Base-by-base conservation (phyloP, 2,888 invertebrate species). In the Ectemnius lituratus region DNA sequence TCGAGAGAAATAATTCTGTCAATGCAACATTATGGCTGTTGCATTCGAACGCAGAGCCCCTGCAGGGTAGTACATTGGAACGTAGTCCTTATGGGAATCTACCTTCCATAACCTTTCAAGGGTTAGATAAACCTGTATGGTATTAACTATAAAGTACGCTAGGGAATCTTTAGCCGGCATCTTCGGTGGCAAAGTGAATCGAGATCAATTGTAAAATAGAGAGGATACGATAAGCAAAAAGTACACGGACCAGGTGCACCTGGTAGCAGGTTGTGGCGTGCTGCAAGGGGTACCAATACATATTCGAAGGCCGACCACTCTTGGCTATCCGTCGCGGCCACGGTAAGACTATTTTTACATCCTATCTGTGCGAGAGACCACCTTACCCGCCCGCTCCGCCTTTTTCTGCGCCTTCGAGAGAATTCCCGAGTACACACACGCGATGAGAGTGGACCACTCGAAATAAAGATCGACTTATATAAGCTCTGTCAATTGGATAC, bases 231-330 rank as follows among this genome's bases (percentile, higher is more conserved):
- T 4, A 37, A 37, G 37, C 6, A 37, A 11, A 37, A 11, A 37
- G 37, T 37, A 3, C 37, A 11, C 37, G 37, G 11, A 37, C 37
- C 37, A 37, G 61, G 18, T 57, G 8, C 16, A 58, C 14, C 13
- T 27, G 28, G 11, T n/a, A 61, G 47, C 49, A 70, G 16, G 62
- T 58, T 28, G 16, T 37, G 23, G 56, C 20, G 37, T 18, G 14
- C 20, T 45, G 57, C 57, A 23, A 60, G 16, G 65, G 28, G 23
- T 60, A 68, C 67, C 67, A 63, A 76, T 71, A 66, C 56, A 4
- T 14, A 28, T 46, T 65, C 52, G 69, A 78, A 81, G 70, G 70
- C 23, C 67, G 73, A 67, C 79, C 59, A 70, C 72, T 75, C 52
- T 37, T 52, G 23, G 60, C 49, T 66, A 58, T 59, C 47, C 61